These are phyloP conservation scores for Bellardia pandia DNA, from an alignment of 2,888 invertebrate genomes.

Conservation along the genomic window DNA sequence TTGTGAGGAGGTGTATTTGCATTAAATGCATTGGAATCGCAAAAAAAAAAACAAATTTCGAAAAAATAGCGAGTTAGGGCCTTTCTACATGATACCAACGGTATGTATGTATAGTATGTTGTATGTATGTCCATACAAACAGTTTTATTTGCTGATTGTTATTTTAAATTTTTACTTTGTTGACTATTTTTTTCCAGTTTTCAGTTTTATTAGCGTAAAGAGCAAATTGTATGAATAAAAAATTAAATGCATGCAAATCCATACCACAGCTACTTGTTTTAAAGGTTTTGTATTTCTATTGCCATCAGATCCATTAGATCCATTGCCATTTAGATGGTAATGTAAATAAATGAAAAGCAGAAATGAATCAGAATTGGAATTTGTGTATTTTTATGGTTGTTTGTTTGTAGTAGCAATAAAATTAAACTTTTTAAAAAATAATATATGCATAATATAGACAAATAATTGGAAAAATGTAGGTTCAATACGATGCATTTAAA, in stretches of 20 bases:
- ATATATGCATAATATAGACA: too few relatives aligned
- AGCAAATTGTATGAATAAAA: slow-evolving; percentile 8
- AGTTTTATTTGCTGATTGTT: neutral
- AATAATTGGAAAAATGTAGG: too few relatives aligned
- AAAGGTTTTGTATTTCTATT: too few relatives aligned
- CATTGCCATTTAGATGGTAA: neutral
- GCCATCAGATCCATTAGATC: neutral
- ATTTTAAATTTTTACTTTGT: neutral
- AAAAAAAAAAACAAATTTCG: too few relatives aligned
- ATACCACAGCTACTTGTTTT: too few relatives aligned
- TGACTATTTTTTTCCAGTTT: neutral
- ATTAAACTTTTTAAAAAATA: neutral
- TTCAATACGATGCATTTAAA: neutral
- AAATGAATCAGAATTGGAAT: neutral
- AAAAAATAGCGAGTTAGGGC: too few relatives aligned
- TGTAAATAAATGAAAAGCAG: too few relatives aligned
- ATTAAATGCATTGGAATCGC: too few relatives aligned
- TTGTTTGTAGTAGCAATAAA: neutral
- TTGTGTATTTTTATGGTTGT: neutral
- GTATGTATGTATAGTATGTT: too few relatives aligned
- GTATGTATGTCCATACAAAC: neutral
- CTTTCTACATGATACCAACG: too few relatives aligned
- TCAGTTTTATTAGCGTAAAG: neutral
- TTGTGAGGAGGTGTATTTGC: too few relatives aligned
- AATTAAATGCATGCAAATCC: slow-evolving; percentile 2